These are phyloP conservation scores for Heteromormyrus szaboi DNA, from an alignment of 2,797 vertebrate genomes.

Conservation along the genomic window DNA sequence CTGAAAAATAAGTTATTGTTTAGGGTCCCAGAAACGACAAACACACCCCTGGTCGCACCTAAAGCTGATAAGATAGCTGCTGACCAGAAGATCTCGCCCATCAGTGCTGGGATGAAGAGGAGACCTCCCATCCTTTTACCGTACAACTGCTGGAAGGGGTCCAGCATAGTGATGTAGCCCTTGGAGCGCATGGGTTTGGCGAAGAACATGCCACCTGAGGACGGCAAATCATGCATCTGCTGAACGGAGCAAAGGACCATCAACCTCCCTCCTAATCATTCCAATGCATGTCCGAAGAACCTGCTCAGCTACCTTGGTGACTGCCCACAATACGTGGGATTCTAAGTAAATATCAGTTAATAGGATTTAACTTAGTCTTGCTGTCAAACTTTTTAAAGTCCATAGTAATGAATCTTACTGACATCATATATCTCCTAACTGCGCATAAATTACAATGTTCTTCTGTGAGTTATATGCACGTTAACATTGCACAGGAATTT, in stretches of 20 bases:
- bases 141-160: conserved; percentile 93
- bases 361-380: not conserved
- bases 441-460: not conserved
- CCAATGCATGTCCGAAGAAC: not conserved
- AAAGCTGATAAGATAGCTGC: conserved; percentile 95
- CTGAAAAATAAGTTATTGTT: not conserved
- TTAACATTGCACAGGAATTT: not conserved
- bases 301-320: not conserved
- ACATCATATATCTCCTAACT: not conserved
- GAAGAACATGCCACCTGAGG: conserved; percentile 87
- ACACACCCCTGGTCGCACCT: conserved; percentile 59
- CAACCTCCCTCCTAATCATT: not conserved
- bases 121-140: conserved; percentile 94
- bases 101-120: conserved; percentile 89
- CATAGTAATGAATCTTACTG: not conserved
- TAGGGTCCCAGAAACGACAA: not conserved
- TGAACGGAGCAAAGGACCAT: not conserved
- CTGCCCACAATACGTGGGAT: not conserved
- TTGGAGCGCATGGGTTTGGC: conserved; percentile 94
- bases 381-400: not conserved
- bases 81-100: conserved; percentile 99
- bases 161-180: conserved; percentile 95
- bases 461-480: not conserved
- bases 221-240: not conserved
- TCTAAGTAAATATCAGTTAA: not conserved